Evolutionary conservation across 2,797 vertebrate genomes (phyloP).

Genomic region (Antrozous pallidus): DNA sequence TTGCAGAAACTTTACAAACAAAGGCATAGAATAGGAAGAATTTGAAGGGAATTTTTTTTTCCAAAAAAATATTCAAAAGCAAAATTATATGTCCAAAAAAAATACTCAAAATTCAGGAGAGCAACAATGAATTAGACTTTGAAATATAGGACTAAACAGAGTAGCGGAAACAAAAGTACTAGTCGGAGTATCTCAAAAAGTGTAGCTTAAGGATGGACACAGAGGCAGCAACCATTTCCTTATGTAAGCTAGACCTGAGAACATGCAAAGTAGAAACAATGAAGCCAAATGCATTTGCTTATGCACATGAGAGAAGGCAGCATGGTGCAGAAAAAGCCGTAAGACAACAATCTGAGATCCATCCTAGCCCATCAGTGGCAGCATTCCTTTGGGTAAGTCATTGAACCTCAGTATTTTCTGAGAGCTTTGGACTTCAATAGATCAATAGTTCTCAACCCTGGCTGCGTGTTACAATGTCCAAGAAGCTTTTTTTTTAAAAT

Average conservation of each 20-base stretch:
- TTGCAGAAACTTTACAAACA: not conserved
- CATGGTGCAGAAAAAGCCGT: not conserved
- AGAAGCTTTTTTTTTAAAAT: not conserved
- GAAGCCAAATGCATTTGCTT: conserved; percentile 11
- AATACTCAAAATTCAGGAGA: conserved; percentile 26
- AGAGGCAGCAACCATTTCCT: not conserved
- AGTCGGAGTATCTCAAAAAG: not conserved
- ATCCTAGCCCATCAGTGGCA: not conserved
- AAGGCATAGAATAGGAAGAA: not conserved
- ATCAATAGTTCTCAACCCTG: not conserved
- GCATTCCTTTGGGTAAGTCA: not conserved
- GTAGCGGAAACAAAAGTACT: conserved; percentile 9
- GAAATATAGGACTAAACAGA: not conserved
- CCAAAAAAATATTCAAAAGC: not conserved
- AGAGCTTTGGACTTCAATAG: not conserved
- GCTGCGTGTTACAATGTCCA: not conserved
- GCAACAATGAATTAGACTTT: not conserved
- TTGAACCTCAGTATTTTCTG: not conserved
- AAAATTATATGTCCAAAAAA: not conserved
- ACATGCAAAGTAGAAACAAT: conserved; percentile 26
- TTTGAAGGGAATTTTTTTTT: not conserved
- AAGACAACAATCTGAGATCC: not conserved
- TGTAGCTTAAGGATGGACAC: not conserved
- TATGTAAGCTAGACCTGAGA: not conserved
- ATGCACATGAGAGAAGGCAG: not conserved